These are phyloP conservation scores for Drosophila monieri DNA, from an alignment of 2,888 invertebrate genomes.

Conservation along the genomic window DNA sequence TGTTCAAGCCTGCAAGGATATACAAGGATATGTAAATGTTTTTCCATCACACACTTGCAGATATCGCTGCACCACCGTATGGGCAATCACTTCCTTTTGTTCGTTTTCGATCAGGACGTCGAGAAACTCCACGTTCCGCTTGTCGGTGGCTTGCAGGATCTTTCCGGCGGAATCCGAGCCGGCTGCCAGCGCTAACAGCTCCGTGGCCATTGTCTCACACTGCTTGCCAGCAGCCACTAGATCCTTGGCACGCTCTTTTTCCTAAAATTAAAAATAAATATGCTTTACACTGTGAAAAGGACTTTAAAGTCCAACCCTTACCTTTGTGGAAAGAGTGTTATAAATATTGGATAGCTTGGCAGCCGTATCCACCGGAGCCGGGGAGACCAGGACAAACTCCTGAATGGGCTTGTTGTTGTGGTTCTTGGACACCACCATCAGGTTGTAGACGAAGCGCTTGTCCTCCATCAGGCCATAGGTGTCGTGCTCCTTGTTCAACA, in stretches of 20 bases:
- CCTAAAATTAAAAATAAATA: constrained; percentile 84
- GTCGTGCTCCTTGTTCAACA: constrained; percentile 98
- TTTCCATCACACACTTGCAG: constrained; percentile 89
- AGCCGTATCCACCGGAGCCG: constrained; percentile 99
- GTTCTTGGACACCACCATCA: constrained; percentile 99
- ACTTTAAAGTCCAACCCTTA: constrained; percentile 66
- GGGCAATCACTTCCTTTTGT: constrained; percentile 98
- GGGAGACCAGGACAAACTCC: constrained; percentile 98
- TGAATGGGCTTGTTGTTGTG: constrained; percentile 98
- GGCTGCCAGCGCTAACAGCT: constrained; percentile 95
- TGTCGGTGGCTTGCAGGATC: constrained; percentile 97
- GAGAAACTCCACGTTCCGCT: constrained; percentile 96
- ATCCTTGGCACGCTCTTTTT: constrained; percentile 99
- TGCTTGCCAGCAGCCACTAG: constrained; percentile 97
- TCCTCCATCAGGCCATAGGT: constrained; percentile 99
- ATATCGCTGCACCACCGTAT: constrained; percentile 98
- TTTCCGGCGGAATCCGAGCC: constrained; percentile 97
- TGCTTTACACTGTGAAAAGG: not conserved
- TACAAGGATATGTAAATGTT: constrained; percentile 71
- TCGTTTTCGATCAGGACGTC: constrained; percentile 99
- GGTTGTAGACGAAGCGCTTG: constrained; percentile 97
- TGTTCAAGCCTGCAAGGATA: not conserved
- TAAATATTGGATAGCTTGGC: constrained; percentile 98
- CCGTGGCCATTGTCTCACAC: constrained; percentile 99
- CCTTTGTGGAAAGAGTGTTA: constrained; percentile 93